Evolutionary conservation across 2,797 vertebrate species (phyloP).

Genomic region (Cuculus canorus): DNA sequence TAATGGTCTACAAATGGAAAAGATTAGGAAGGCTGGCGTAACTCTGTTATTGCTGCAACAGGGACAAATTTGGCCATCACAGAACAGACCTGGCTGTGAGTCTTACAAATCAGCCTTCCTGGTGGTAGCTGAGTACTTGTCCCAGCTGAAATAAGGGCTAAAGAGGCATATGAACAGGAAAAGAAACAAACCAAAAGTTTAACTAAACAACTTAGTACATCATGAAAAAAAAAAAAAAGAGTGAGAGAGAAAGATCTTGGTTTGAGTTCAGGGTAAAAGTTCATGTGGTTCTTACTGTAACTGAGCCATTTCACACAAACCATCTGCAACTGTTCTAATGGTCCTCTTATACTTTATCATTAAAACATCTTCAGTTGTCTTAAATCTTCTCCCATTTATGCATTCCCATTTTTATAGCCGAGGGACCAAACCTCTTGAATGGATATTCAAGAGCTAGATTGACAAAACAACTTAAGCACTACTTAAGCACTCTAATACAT

Average conservation of each 20-base stretch:
- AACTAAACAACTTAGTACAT: constrained; percentile 59
- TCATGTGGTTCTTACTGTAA: constrained; percentile 45
- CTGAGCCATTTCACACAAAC: constrained; percentile 47
- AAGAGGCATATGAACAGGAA: constrained; percentile 40
- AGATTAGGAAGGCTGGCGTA: neutral
- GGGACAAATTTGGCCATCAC: neutral
- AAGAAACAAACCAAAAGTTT: constrained; percentile 70
- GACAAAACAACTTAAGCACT: neutral
- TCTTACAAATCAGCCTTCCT: constrained; percentile 22
- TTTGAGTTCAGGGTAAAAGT: constrained; percentile 61
- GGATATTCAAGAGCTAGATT: neutral
- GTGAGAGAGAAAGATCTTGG: neutral
- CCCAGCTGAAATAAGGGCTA: constrained; percentile 38
- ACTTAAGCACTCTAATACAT: neutral
- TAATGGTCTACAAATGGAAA: constrained; percentile 1
- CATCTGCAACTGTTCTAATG: constrained; percentile 23
- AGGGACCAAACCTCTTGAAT: neutral
- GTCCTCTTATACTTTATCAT: neutral
- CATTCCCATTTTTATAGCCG: neutral
- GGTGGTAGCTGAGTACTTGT: constrained; percentile 47
- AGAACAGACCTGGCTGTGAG: neutral
- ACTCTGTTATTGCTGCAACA: neutral
- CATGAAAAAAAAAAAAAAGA: accelerated
- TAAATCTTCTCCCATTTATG: neutral
- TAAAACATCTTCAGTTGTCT: constrained; percentile 14